Evolutionary conservation across 2,113 vertebrate species (phyloP).

Genomic region (Bos javanicus): DNA sequence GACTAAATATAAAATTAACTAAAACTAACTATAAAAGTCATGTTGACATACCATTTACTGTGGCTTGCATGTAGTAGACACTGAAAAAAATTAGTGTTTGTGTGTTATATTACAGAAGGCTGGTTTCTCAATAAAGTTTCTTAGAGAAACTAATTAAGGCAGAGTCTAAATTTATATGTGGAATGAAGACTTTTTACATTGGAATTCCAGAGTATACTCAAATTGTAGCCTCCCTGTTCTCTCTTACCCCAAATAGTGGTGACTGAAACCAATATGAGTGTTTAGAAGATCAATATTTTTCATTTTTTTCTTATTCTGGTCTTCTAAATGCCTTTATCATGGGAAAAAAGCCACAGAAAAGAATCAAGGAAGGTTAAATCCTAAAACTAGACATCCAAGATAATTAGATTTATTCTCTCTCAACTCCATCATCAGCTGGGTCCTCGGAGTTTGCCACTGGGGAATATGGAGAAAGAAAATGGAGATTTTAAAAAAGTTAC

Average conservation of each 20-base stretch:
- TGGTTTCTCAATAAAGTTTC: not conserved
- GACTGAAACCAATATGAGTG: conserved; percentile 70
- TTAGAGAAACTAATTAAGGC: not conserved
- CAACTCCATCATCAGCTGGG: conserved; percentile 71
- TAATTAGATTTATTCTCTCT: conserved; percentile 79
- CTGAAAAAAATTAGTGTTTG: not conserved
- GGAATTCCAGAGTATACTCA: not conserved
- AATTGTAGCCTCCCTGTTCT: not conserved
- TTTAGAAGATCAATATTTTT: conserved; percentile 74
- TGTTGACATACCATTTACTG: not conserved
- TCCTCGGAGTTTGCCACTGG: conserved; percentile 14
- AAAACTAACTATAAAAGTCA: not conserved
- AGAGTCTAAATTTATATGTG: not conserved
- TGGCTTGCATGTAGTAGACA: not conserved
- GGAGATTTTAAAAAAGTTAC: conserved; percentile 26
- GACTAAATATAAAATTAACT: not conserved
- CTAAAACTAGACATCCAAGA: conserved; percentile 74
- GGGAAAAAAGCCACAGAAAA: conserved; percentile 59
- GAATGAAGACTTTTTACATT: not conserved
- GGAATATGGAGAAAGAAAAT: conserved; percentile 44
- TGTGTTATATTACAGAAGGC: not conserved
- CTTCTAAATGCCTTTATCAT: conserved; percentile 75
- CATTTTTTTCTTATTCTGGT: conserved; percentile 70
- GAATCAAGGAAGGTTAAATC: conserved; percentile 77
- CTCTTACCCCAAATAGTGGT: conserved; percentile 48